phyloP scores from a whole-genome alignment of 2,888 invertebrate genomes.

The Athalia rosae region DNA sequence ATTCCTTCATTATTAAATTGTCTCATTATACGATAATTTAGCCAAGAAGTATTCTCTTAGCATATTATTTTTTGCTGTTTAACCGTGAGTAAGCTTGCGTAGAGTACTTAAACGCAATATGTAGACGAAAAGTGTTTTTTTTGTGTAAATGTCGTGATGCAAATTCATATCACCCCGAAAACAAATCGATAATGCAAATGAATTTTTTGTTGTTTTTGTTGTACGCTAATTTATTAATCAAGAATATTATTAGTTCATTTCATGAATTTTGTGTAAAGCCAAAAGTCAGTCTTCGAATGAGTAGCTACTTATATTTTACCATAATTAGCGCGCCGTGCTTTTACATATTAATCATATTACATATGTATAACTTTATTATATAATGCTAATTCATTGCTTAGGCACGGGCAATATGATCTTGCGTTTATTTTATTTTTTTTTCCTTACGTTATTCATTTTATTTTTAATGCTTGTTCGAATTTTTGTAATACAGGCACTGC shows the following conservation, averaged over 20 bases:
- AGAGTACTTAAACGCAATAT: neutral
- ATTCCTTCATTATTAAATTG: neutral
- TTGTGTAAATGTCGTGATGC: too few species aligned
- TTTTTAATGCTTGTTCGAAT: neutral
- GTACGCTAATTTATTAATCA: neutral
- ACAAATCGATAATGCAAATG: neutral
- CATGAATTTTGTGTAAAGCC: conserved; percentile 27
- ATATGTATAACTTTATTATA: neutral
- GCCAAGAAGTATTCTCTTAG: too few species aligned
- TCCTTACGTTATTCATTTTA: neutral
- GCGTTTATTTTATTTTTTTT: neutral
- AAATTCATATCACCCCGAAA: too few species aligned
- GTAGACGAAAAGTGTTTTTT: too few species aligned
- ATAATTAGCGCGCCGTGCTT: neutral
- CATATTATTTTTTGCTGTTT: neutral
- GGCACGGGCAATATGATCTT: conserved; percentile 13
- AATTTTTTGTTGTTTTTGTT: neutral
- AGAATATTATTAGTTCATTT: neutral
- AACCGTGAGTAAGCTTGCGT: neutral
- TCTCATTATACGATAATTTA: too few species aligned
- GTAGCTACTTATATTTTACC: neutral
- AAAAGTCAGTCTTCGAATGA: conserved; percentile 44
- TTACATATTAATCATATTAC: neutral
- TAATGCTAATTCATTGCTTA: neutral
- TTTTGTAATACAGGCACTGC: conserved; percentile 33